A percentile compares a stretch with the other conserved stretches of the same genome.
Evolutionary conservation across 2,797 vertebrate species (phyloP).

Genomic region (Microhierax caerulescens): DNA sequence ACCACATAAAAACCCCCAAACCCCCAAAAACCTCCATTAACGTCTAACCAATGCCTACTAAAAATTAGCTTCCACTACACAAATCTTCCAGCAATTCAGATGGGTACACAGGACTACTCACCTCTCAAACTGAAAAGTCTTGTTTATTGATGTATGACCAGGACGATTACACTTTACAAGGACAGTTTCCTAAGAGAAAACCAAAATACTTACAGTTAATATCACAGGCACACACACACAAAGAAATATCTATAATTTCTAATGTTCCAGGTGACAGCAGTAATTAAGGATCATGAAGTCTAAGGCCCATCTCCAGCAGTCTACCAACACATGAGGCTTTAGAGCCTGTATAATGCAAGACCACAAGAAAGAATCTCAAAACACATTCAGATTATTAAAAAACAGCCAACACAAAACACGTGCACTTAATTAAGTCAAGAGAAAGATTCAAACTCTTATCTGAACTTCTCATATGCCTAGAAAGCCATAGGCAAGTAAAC

Average conservation of each 20-base stretch:
- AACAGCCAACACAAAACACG: background rate
- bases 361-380: background rate
- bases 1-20: background rate
- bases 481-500: background rate
- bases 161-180: conserved; percentile 78
- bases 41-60: background rate
- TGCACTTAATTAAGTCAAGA: background rate
- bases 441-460: background rate
- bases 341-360: background rate
- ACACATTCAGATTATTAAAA: background rate
- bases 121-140: conserved; percentile 88
- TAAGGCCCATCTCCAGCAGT: background rate
- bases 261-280: background rate
- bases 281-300: background rate
- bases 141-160: conserved; percentile 73
- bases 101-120: conserved; percentile 29
- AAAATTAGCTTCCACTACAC: background rate
- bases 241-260: background rate
- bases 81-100: background rate
- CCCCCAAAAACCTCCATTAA: background rate
- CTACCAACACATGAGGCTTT: background rate
- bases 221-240: background rate
- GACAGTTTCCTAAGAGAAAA: conserved; percentile 81
- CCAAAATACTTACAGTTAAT: background rate
- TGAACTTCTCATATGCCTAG: background rate